Evolutionary conservation across 2,888 invertebrate genomes (phyloP).

Genomic region (Blera fallax): DNA sequence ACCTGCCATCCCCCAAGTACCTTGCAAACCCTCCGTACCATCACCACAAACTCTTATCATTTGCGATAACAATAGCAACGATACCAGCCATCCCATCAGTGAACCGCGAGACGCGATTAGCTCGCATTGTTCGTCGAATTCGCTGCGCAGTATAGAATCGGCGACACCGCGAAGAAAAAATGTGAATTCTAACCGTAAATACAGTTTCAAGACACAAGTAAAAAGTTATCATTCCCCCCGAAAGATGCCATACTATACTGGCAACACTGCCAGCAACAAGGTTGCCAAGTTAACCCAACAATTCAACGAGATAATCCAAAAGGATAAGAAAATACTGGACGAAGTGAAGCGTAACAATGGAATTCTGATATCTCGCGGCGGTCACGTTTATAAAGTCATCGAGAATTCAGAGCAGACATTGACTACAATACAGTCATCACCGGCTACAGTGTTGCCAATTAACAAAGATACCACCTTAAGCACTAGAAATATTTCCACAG

Average conservation of each 20-base stretch:
- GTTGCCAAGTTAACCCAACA: constrained; percentile 87
- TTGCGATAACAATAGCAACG: constrained; percentile 52
- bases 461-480: constrained; percentile 36
- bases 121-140: constrained; percentile 45
- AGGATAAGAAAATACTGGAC: constrained; percentile 81
- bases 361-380: constrained; percentile 81
- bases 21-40: neutral
- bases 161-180: constrained; percentile 47
- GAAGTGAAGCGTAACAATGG: constrained; percentile 84
- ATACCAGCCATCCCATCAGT: constrained; percentile 40
- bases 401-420: constrained; percentile 74
- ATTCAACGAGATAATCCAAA: constrained; percentile 85
- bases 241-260: constrained; percentile 74
- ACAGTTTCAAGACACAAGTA: constrained; percentile 81
- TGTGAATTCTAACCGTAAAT: constrained; percentile 77
- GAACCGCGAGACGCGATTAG: constrained; percentile 73
- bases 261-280: constrained; percentile 81
- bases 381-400: constrained; percentile 81
- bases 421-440: constrained; percentile 23
- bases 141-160: constrained; percentile 45
- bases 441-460: constrained; percentile 9
- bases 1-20: constrained; percentile 36
- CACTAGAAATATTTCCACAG: constrained; percentile 79
- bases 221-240: constrained; percentile 78
- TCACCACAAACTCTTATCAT: constrained; percentile 42